Percentiles rank a stretch among this genome's conserved stretches.
Conservation (phyloP, 2,113 vertebrate genomes). For the Grallaria varia region DNA sequence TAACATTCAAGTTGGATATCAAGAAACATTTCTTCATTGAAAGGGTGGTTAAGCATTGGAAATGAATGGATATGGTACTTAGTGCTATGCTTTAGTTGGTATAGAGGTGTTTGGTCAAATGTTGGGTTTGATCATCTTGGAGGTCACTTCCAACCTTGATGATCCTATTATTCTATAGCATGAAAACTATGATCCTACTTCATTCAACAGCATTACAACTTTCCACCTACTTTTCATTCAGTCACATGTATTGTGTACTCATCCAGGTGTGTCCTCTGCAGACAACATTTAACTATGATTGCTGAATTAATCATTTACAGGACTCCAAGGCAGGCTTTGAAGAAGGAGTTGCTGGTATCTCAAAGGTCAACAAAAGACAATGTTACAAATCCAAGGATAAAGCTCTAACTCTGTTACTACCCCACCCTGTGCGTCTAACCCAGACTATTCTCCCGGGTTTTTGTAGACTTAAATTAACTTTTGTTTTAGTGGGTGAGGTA, state of each 20-base stretch:
- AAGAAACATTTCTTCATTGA: not conserved
- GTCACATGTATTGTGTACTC: not conserved
- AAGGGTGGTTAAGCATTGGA: not conserved
- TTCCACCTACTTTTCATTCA: not conserved
- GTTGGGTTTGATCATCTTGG: not conserved
- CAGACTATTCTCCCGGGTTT: not conserved
- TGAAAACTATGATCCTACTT: not conserved
- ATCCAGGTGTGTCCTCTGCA: not conserved
- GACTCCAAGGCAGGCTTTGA: not conserved
- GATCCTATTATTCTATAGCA: not conserved
- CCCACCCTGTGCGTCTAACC: not conserved
- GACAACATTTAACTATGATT: not conserved
- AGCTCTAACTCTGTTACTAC: not conserved
- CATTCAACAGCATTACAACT: not conserved
- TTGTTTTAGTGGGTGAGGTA: not conserved
- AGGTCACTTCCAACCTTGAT: not conserved
- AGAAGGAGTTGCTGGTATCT: not conserved
- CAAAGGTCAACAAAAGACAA: slow-evolving; percentile 34
- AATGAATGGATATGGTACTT: not conserved
- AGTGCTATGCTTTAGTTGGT: not conserved
- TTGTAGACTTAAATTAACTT: not conserved
- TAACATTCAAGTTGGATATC: not conserved
- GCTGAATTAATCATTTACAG: slow-evolving; percentile 62
- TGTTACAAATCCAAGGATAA: not conserved
- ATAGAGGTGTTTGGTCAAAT: not conserved